Base-by-base conservation (phyloP, 1,140 invertebrate genomes). In the Ostrea edulis region DNA sequence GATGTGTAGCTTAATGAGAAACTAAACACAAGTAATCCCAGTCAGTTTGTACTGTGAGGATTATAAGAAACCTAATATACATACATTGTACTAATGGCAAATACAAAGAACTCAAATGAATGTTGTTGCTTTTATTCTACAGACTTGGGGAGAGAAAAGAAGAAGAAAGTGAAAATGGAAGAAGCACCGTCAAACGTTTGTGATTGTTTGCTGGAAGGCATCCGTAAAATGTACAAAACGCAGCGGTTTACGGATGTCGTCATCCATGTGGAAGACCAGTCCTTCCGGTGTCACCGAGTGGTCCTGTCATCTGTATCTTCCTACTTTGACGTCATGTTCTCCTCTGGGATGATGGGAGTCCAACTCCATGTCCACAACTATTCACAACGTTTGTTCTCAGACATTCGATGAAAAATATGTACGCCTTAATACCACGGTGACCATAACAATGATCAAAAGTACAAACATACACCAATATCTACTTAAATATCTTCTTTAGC, bases 291-390 rank as follows among this genome's bases (percentile, higher is more conserved):
- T 62, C 89, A 90, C 44, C 83, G 81, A 44, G 44, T 90, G 22
- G 87, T 90, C 12, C 54, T 90, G 17, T 88, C 89, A 14, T 77
- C 87, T 29, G 84, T 86, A 7, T 90, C 89, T 2, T 14, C 29
- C 4, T 90, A 88, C 20, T 90, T 90, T 82, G 87, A 90, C 53
- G 89, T 86, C 22, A 90, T 90, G 89, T 90, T 88, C 82, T 87
- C 87, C 20, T 86, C 89, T 20, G 82, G 85, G 12, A 88, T 90
- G 87, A 84, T 52, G 53, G n/a, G 89, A 90, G 55, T 83, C 86
- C 22, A 82, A 52, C 77, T 68, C 84, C 25, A 85, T 88, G n/a
- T 53, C 52, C n/a, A 83, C 89, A 17, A 54, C n/a, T 44, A 52
- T 90, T 17, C 87, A 87, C 0, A 84, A 90, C 53, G n/a, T 88